Percentiles rank a stretch among this genome's conserved stretches.
Conservation (phyloP, 2,797 vertebrate genomes). For the Phrynocephalus vlangalii region DNA sequence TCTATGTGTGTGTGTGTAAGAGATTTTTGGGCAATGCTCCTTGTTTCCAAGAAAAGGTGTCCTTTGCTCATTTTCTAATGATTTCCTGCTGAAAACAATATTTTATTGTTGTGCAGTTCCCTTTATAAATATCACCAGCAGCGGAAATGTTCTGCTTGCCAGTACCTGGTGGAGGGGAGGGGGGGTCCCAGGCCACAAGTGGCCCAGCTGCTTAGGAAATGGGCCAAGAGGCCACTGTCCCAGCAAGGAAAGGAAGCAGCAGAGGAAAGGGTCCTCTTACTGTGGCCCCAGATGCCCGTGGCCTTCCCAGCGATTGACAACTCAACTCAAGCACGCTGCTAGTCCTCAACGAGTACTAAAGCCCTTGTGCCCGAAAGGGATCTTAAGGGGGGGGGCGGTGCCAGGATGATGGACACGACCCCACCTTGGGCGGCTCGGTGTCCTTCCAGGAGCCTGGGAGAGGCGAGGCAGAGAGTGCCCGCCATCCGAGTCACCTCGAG, state of each 20-base stretch:
- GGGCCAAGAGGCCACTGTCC: too few species aligned
- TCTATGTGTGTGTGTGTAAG: too few species aligned
- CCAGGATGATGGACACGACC: too few species aligned
- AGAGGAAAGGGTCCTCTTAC: too few species aligned
- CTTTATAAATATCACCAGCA: neutral
- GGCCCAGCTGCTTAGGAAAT: neutral
- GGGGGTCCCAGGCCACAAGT: neutral
- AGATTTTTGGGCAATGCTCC: neutral
- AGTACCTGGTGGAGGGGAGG: too few species aligned
- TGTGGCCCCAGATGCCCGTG: too few species aligned
- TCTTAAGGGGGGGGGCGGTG: too few species aligned
- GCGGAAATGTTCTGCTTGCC: too few species aligned
- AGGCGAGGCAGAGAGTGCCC: too few species aligned
- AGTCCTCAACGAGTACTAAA: neutral
- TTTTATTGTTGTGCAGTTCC: neutral
- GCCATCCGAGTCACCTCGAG: neutral
- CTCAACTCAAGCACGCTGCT: neutral
- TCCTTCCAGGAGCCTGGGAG: too few species aligned
- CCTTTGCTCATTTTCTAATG: neutral
- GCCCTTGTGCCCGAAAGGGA: neutral
- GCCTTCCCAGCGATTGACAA: neutral
- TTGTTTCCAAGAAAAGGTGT: neutral
- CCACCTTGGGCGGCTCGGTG: too few species aligned
- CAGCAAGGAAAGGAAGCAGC: neutral
- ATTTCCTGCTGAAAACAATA: constrained; percentile 7